Base-by-base conservation (phyloP, 2,888 invertebrate genomes). In the Drosophila quinaria region DNA sequence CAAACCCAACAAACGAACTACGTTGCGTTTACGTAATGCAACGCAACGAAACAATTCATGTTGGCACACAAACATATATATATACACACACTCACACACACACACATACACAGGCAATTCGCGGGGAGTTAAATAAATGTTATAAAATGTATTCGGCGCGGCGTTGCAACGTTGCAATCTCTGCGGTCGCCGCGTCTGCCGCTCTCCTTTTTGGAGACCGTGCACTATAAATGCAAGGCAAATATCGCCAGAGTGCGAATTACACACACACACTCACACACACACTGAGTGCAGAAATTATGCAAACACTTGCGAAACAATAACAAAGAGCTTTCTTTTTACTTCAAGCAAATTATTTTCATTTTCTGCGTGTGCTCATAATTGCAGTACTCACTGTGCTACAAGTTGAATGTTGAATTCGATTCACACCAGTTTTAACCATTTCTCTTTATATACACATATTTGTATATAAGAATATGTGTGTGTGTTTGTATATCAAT, bases 401-500 rank as follows among this genome's bases (percentile, higher is more conserved):
- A 44, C 60, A 69, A 62, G 61, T 46, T 29, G 55, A 39, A 42
- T 29, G 61, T 44, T 33, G 39, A 17, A 4, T 25, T n/a, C 52
- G 15, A 19, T 59, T 69, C 63, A 74, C 63, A 60, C 69, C 50
- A 42, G 44, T 55, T 61, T 61, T 25, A 49, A 44, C 25, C 64
- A 70, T 66, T 54, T 55, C 55, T 66, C 70, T 59, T 47, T 31
- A 29, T 52, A 41, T 49, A 50, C 25, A 55, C 31, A 49, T 59
- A 60, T 62, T 49, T 68, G 64, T 74, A 78, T 49, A 50, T 52
- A 55, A 42, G 35, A 25, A 49, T 44, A 49, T 58, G 54, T 62
- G 37, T 68, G 75, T 70, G 41, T 85, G 79, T 81, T 83, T 86
- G 81, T 86, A 83, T 83, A 83, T 86, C 83, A 83, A 83, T 83